phyloP scores from a whole-genome alignment of 2,888 invertebrate genomes.

The Hirtodrosophila duncani region DNA sequence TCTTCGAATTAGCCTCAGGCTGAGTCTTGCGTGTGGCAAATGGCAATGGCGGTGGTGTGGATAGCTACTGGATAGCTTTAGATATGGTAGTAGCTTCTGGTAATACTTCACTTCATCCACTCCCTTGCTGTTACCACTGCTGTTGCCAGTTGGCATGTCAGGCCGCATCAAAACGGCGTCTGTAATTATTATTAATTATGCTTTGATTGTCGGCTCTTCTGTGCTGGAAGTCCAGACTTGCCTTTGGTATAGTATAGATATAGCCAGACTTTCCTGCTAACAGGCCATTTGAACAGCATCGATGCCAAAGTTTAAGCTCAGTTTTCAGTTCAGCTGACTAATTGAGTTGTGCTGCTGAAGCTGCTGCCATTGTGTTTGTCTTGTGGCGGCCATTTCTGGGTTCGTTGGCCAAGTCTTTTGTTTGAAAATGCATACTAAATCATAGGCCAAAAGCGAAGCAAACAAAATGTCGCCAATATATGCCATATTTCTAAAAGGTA shows the following conservation, averaged over 20 bases:
- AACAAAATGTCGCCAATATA: conserved; percentile 39
- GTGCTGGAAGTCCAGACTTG: conserved; percentile 19
- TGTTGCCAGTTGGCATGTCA: conserved; percentile 55
- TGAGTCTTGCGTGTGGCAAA: conserved; percentile 61
- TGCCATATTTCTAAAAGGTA: conserved; percentile 64
- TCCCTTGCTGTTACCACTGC: conserved; percentile 21
- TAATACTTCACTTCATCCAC: conserved; percentile 6
- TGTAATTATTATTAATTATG: conserved; percentile 75
- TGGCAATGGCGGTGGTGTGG: too few species aligned
- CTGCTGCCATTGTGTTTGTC: conserved; percentile 4
- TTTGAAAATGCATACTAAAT: conserved; percentile 63
- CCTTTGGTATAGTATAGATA: conserved; percentile 4
- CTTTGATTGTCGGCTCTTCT: conserved; percentile 50
- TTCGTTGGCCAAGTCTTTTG: conserved; percentile 72
- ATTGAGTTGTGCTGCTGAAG: conserved; percentile 57
- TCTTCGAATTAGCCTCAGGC: conserved; percentile 28
- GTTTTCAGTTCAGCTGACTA: conserved; percentile 34
- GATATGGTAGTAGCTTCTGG: too few species aligned
- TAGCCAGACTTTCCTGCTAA: conserved; percentile 31
- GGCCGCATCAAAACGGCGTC: conserved; percentile 62
- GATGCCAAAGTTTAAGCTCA: conserved; percentile 36
- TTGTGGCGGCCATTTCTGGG: conserved; percentile 31
- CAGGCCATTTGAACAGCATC: conserved; percentile 38
- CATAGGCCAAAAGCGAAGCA: conserved; percentile 32
- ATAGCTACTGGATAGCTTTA: conserved; percentile 67